Conservation (phyloP, 2,113 vertebrate genomes). For the Amphiprion ocellaris region DNA sequence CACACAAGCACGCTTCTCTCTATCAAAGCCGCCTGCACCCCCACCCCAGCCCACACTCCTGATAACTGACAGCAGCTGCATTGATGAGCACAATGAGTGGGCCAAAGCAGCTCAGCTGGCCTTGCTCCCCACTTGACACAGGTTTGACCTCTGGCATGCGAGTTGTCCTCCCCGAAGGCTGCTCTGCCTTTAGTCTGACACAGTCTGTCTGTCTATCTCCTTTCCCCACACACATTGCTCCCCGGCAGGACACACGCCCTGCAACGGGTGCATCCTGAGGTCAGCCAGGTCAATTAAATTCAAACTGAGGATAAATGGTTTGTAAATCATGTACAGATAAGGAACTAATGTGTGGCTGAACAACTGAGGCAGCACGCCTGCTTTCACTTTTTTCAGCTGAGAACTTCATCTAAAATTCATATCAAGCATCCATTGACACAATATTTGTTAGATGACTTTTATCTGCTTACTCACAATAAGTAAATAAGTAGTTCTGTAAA, state of each 20-base stretch:
- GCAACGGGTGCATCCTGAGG: conserved; percentile 77
- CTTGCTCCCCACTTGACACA: conserved; percentile 85
- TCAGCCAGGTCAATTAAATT: conserved; percentile 85
- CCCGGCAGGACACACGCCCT: conserved; percentile 55
- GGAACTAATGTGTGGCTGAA: conserved; percentile 38
- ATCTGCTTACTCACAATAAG: conserved; percentile 12
- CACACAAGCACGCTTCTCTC: conserved; percentile 64
- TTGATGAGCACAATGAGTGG: conserved; percentile 78
- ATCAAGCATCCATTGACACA: not conserved
- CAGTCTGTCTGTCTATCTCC: conserved; percentile 70
- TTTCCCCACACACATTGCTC: conserved; percentile 56
- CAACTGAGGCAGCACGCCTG: not conserved
- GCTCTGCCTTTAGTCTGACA: conserved; percentile 58
- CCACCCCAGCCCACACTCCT: conserved; percentile 50
- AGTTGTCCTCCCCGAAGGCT: conserved; percentile 72
- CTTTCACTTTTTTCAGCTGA: conserved; percentile 12
- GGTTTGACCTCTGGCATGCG: conserved; percentile 80
- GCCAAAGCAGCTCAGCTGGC: conserved; percentile 82
- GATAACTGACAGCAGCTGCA: conserved; percentile 81
- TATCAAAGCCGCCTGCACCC: conserved; percentile 35
- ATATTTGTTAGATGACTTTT: conserved; percentile 45
- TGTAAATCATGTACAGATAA: conserved; percentile 81
- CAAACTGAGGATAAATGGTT: conserved; percentile 84
- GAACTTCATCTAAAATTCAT: not conserved
- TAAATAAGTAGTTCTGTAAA: too few relatives aligned